phyloP scores from a whole-genome alignment of 2,888 invertebrate genomes.

The Nebria salina region DNA sequence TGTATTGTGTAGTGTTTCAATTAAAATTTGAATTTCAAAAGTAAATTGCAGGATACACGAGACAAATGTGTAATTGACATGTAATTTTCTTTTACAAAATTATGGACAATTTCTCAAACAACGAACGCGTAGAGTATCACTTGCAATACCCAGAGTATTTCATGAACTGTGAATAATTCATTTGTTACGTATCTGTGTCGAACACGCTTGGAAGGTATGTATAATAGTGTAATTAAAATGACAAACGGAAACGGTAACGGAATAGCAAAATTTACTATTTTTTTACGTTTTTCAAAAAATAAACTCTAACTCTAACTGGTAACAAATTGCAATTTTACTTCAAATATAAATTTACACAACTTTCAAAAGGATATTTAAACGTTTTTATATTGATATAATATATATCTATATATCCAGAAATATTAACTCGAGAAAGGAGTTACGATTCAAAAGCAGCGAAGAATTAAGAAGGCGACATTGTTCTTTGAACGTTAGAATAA shows the following conservation, averaged over 20 bases:
- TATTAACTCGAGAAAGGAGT: no score
- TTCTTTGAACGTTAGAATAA: no score
- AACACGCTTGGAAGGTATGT: constrained; percentile 33
- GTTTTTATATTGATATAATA: no score
- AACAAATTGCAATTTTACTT: not conserved
- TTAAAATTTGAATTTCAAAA: not conserved
- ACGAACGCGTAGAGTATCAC: not conserved
- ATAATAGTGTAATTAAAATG: constrained; percentile 35
- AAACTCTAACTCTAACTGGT: not conserved
- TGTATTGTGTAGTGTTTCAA: not conserved
- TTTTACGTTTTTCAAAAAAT: not conserved
- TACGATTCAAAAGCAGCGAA: no score
- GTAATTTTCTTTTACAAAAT: not conserved
- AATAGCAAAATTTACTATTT: constrained; percentile 33
- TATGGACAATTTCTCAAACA: not conserved
- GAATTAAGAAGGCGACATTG: no score
- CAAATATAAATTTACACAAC: no score
- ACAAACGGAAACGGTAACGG: constrained; percentile 13
- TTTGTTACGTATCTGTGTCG: constrained; percentile 15
- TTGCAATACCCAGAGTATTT: not conserved
- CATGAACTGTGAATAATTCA: constrained; percentile 23
- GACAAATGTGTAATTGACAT: not conserved
- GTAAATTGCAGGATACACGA: not conserved
- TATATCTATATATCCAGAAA: no score
- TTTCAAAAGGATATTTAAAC: no score